phyloP scores from a whole-genome alignment of 2,113 vertebrate species.

The Oxyruncus cristatus region DNA sequence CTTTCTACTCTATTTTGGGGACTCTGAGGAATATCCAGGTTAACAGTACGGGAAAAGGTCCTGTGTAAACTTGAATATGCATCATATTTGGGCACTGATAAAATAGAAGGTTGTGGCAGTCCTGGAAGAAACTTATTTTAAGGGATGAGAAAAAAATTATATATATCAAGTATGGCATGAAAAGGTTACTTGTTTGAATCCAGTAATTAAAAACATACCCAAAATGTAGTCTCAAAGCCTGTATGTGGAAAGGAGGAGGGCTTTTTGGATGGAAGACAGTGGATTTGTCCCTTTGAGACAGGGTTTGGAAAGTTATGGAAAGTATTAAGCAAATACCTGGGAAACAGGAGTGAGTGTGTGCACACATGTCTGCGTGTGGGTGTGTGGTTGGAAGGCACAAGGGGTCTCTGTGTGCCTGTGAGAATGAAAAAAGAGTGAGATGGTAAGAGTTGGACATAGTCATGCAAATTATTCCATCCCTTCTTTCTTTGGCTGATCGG shows the following conservation, averaged over 20 bases:
- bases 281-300: background rate
- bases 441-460: background rate
- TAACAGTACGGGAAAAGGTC: background rate
- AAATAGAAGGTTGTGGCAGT: background rate
- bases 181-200: background rate
- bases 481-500: background rate
- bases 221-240: background rate
- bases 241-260: fast-evolving
- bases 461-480: background rate
- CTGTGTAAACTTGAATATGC: background rate
- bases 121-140: background rate
- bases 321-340: background rate
- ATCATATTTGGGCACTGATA: background rate
- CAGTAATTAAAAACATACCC: background rate
- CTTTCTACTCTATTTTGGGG: background rate
- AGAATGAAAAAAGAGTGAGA: background rate
- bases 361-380: fast-evolving
- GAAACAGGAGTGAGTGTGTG: background rate
- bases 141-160: background rate
- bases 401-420: background rate
- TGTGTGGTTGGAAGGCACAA: background rate
- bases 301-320: background rate
- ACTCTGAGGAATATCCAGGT: background rate
- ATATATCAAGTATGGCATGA: background rate
- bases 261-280: background rate